Percentiles rank a stretch among this genome's conserved stretches.
phyloP scores from a whole-genome alignment of 1,140 invertebrate species.

The Caerostris extrusa region DNA sequence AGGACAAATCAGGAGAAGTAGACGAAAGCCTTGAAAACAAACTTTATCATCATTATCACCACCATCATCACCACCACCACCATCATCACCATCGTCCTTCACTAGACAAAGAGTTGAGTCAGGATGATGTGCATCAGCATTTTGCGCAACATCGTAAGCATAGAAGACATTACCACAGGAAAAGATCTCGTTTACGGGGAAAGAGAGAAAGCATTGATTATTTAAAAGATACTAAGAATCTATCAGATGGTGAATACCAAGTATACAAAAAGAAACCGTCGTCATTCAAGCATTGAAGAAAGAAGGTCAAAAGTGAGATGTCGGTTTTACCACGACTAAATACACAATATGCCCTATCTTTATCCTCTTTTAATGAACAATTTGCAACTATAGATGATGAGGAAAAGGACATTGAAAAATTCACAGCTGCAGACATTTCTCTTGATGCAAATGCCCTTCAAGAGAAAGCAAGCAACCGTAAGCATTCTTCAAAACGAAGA shows the following conservation, averaged over 20 bases:
- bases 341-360: not conserved
- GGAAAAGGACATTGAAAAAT: not conserved
- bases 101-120: conserved; percentile 14
- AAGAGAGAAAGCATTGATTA: not conserved
- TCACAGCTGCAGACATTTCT: not conserved
- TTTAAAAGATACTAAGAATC: not conserved
- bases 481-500: too few species aligned
- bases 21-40: not conserved
- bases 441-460: not conserved
- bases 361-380: not conserved
- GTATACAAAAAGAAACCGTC: not conserved
- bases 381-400: not conserved
- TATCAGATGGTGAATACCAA: conserved; percentile 59
- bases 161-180: conserved; percentile 65
- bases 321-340: not conserved
- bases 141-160: conserved; percentile 47
- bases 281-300: conserved; percentile 32
- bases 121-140: not conserved
- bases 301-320: conserved; percentile 71
- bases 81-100: conserved; percentile 64
- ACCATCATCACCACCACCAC: conserved; percentile 70
- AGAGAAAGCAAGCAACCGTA: not conserved
- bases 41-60: conserved; percentile 51
- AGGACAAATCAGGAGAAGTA: not conserved
- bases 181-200: conserved; percentile 18